Conservation (phyloP, 2,113 vertebrate genomes). For the Syrrhaptes paradoxus region DNA sequence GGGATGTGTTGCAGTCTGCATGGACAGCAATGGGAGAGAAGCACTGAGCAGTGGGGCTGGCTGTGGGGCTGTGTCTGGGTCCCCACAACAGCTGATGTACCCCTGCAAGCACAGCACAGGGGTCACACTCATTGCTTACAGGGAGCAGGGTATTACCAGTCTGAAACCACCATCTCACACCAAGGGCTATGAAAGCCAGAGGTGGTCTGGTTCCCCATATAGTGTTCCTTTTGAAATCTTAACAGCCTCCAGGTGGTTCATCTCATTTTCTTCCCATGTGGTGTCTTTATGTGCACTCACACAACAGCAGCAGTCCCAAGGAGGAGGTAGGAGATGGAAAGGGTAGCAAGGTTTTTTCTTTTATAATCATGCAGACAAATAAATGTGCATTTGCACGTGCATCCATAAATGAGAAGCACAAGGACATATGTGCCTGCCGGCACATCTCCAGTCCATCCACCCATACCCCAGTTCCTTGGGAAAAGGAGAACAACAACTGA, state of each 20-base stretch:
- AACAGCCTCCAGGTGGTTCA: background rate
- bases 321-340: background rate
- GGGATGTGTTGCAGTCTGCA: background rate
- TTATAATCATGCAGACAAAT: background rate
- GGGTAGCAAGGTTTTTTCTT: background rate
- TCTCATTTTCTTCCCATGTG: background rate
- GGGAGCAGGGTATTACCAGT: background rate
- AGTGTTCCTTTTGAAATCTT: background rate
- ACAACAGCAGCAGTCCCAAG: background rate
- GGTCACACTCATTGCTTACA: background rate
- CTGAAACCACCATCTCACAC: background rate
- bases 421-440: accelerated
- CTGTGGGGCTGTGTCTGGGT: background rate
- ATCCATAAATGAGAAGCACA: background rate
- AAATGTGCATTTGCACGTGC: background rate
- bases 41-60: accelerated
- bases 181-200: background rate
- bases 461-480: background rate
- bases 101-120: background rate
- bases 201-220: background rate
- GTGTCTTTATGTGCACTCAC: accelerated
- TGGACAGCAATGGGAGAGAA: background rate
- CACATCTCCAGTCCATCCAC: background rate
- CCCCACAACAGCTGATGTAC: background rate
- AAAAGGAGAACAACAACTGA: background rate